Evolutionary conservation across 2,113 vertebrate species (phyloP).

Genomic region (Hippocampus barbouri): DNA sequence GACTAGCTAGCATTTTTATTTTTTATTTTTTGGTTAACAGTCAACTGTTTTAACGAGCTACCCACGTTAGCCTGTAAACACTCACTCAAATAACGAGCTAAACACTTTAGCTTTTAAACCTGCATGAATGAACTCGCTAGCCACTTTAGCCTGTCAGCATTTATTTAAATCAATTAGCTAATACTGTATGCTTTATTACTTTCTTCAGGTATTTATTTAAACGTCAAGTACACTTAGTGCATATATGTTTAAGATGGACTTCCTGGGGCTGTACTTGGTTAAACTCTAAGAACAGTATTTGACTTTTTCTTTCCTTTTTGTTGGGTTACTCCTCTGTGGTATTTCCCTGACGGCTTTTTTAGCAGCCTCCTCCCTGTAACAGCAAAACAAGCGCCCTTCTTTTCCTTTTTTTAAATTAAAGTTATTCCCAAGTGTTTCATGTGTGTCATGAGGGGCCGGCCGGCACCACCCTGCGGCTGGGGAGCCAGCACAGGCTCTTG

Average conservation of each 20-base stretch:
- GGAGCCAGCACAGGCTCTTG: not conserved
- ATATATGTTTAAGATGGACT: not conserved
- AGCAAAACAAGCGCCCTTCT: not conserved
- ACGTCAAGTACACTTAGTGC: not conserved
- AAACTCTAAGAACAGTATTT: not conserved
- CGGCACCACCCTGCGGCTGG: not conserved
- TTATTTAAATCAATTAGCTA: not conserved
- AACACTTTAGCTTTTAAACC: no score
- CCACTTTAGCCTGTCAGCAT: not conserved
- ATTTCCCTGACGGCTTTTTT: not conserved
- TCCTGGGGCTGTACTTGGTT: slow-evolving; percentile 7
- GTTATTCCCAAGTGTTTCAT: not conserved
- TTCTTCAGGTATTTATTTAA: not conserved
- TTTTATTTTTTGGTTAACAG: no score
- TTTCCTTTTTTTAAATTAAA: not conserved
- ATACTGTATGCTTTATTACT: not conserved
- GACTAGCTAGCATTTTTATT: no score
- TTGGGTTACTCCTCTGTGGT: not conserved
- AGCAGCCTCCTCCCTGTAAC: not conserved
- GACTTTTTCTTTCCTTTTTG: not conserved
- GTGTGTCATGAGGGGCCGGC: not conserved
- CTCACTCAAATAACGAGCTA: no score
- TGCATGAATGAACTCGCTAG: not conserved
- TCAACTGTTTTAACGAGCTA: no score
- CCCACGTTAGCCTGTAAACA: no score